Percentiles rank a stretch among this genome's conserved stretches.
These are phyloP conservation scores for Mus spretus DNA, from an alignment of 2,797 vertebrate genomes.

Conservation along the genomic window DNA sequence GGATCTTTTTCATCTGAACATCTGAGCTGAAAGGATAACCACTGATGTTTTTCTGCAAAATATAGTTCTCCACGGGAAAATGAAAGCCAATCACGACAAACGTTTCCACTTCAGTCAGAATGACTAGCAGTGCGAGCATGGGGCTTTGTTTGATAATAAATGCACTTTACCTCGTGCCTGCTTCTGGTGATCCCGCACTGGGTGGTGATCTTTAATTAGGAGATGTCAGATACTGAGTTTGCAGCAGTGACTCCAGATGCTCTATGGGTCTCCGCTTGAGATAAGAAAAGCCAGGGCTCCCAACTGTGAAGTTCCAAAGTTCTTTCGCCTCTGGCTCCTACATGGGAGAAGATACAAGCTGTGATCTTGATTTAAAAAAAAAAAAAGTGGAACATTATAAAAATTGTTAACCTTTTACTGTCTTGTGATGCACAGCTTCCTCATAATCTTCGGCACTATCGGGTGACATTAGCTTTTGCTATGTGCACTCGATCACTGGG, in stretches of 20 bases:
- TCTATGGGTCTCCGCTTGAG: constrained; percentile 54
- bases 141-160: constrained; percentile 77
- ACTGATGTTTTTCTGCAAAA: constrained; percentile 50
- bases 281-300: constrained; percentile 65
- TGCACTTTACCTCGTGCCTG: constrained; percentile 67
- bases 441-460: constrained; percentile 18
- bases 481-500: background rate
- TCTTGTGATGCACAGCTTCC: constrained; percentile 6
- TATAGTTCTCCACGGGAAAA: constrained; percentile 60
- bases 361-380: constrained; percentile 75
- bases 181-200: constrained; percentile 61
- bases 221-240: constrained; percentile 56
- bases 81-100: constrained; percentile 55
- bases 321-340: constrained; percentile 72
- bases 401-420: constrained; percentile 74
- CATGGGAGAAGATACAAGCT: constrained; percentile 74
- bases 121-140: background rate
- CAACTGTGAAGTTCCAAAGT: constrained; percentile 67
- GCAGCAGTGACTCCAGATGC: constrained; percentile 63
- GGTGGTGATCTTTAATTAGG: constrained; percentile 81
- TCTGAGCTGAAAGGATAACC: constrained; percentile 41
- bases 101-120: constrained; percentile 57
- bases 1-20: constrained; percentile 44
- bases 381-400: constrained; percentile 49
- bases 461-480: background rate